Percentiles rank a stretch among this genome's conserved stretches.
Evolutionary conservation across 2,113 vertebrate genomes (phyloP).

Genomic region (Halichoeres trimaculatus): DNA sequence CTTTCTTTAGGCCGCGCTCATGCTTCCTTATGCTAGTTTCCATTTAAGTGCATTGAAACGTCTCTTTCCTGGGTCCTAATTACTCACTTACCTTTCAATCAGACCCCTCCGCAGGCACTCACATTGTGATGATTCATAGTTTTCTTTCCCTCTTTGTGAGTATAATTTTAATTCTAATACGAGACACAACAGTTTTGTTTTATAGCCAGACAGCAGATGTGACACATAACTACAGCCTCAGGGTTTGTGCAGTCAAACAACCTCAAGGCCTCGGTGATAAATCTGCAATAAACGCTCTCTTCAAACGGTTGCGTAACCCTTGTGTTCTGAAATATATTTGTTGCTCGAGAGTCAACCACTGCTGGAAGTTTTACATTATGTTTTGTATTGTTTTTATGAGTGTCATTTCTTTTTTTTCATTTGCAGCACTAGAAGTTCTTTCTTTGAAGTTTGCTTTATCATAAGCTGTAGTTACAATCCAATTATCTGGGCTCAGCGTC

Average conservation of each 20-base stretch:
- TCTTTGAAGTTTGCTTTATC: neutral
- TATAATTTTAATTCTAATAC: slow-evolving; percentile 25
- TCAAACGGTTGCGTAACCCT: neutral
- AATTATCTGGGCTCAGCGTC: neutral
- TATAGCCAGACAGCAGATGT: slow-evolving; percentile 17
- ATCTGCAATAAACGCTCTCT: slow-evolving; percentile 17
- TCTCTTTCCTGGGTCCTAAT: slow-evolving; percentile 9
- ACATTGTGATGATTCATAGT: slow-evolving; percentile 21
- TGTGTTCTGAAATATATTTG: neutral
- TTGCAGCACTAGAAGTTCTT: slow-evolving; percentile 4
- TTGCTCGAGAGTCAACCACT: neutral
- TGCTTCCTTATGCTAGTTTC: slow-evolving; percentile 14
- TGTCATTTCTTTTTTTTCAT: slow-evolving; percentile 9
- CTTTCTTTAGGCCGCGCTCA: slow-evolving; percentile 27
- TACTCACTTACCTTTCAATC: slow-evolving; percentile 22
- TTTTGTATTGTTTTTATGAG: slow-evolving; percentile 19
- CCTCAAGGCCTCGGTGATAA: slow-evolving; percentile 30
- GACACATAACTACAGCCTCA: slow-evolving; percentile 32
- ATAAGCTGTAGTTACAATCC: slow-evolving; percentile 1
- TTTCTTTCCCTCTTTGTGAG: slow-evolving; percentile 29
- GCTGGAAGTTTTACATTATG: slow-evolving; percentile 5
- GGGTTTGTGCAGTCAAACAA: slow-evolving; percentile 32
- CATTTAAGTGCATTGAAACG: neutral
- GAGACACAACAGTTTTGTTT: slow-evolving; percentile 14
- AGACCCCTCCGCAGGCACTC: slow-evolving; percentile 16